Conservation (phyloP, 92 coral and sea anemone species). For the Siderastrea radians region DNA sequence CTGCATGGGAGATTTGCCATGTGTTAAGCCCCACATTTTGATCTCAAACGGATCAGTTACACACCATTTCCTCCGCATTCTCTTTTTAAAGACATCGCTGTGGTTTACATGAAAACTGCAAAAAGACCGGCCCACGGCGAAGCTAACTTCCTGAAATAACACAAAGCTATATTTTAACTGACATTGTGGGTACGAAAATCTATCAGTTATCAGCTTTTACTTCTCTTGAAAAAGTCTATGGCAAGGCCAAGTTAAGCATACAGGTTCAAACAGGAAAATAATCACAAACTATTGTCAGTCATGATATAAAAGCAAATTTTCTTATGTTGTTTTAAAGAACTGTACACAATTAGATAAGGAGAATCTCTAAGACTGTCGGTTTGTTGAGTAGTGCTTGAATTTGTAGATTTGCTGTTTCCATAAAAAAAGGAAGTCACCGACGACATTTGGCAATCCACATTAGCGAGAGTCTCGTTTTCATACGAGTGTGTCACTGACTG, state of each 20-base stretch:
- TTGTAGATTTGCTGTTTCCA: too few species aligned
- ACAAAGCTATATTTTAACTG: not conserved
- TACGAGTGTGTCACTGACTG: too few species aligned
- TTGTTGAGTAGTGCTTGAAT: too few species aligned
- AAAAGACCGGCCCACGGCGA: not conserved
- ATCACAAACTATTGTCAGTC: not conserved
- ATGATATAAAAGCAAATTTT: not conserved
- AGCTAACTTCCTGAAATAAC: not conserved
- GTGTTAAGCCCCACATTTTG: not conserved
- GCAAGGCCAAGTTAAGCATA: too few species aligned
- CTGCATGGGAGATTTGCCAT: not conserved
- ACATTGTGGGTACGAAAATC: too few species aligned
- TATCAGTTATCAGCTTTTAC: too few species aligned
- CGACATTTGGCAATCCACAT: too few species aligned
- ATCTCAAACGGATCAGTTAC: conserved; percentile 20
- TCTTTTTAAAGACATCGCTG: not conserved
- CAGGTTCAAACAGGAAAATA: not conserved
- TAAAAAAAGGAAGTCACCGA: too few species aligned
- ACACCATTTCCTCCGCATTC: not conserved
- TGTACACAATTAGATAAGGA: not conserved
- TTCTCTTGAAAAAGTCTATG: too few species aligned
- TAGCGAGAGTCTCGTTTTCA: too few species aligned
- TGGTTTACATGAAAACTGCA: not conserved
- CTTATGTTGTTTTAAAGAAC: not conserved
- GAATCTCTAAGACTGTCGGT: not conserved